phyloP scores from a whole-genome alignment of 2,797 vertebrate species.

The Tolypeutes matacus region DNA sequence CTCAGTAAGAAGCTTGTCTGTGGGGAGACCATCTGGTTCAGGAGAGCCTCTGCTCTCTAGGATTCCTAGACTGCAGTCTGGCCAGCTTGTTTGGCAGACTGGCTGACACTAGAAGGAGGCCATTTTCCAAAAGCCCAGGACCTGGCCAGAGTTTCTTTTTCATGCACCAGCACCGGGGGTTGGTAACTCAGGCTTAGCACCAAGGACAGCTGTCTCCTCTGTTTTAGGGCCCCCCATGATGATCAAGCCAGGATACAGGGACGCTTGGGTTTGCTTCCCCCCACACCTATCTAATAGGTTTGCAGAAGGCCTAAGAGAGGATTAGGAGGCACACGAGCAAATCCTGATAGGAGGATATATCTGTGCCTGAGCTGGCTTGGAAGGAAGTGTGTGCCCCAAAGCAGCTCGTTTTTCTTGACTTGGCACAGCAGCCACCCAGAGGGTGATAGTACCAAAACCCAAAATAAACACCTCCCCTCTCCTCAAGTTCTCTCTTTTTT shows the following conservation, averaged over 20 bases:
- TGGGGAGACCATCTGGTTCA: conserved; percentile 31
- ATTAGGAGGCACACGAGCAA: neutral
- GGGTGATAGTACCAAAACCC: neutral
- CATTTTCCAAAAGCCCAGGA: conserved; percentile 18
- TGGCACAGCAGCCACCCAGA: neutral
- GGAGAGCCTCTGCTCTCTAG: conserved; percentile 17
- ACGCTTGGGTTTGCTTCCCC: neutral
- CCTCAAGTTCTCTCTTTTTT: neutral
- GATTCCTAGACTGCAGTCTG: conserved; percentile 12
- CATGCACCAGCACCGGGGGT: neutral
- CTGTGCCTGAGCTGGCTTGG: rapidly evolving
- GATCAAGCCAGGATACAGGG: neutral
- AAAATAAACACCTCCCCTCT: neutral
- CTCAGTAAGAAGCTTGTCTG: neutral
- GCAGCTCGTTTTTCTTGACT: neutral
- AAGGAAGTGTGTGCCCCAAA: neutral
- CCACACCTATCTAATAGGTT: neutral
- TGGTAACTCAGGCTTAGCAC: neutral
- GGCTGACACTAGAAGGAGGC: conserved; percentile 20
- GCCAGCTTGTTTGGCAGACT: conserved; percentile 46
- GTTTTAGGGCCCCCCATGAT: neutral
- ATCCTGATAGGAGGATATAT: neutral
- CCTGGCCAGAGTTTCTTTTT: conserved; percentile 6
- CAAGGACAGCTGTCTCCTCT: conserved; percentile 11
- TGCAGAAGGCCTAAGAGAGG: neutral